These are phyloP conservation scores for Clarias pachynema DNA, from an alignment of 2,797 vertebrate species.

Conservation along the genomic window DNA sequence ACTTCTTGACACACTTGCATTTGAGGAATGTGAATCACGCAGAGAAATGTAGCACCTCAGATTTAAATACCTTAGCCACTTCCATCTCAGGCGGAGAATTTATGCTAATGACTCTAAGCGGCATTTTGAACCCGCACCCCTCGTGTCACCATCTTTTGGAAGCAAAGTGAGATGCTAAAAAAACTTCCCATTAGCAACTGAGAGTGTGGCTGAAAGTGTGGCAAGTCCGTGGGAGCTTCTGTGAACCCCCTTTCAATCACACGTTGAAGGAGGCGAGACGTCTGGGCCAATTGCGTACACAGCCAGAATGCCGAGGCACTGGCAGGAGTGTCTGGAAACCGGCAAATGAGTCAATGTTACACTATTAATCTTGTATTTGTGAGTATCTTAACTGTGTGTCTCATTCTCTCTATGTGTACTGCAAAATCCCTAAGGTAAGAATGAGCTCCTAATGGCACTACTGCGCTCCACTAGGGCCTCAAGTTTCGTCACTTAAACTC, in stretches of 20 bases:
- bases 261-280: conserved; percentile 36
- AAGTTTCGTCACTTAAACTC: conserved; percentile 42
- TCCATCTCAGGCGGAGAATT: conserved; percentile 24
- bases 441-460: conserved; percentile 47
- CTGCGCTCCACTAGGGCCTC: conserved; percentile 32
- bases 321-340: conserved; percentile 40
- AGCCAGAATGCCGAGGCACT: conserved; percentile 36
- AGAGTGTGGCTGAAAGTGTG: conserved; percentile 12
- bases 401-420: conserved; percentile 8
- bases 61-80: conserved; percentile 16
- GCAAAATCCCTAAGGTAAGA: conserved; percentile 50
- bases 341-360: conserved; percentile 24
- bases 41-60: neutral
- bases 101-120: conserved; percentile 38
- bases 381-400: neutral
- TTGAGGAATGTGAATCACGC: neutral
- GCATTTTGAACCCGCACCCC: neutral
- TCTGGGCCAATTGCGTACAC: conserved; percentile 34
- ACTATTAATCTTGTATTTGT: conserved; percentile 34
- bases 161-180: conserved; percentile 29
- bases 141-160: conserved; percentile 12
- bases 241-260: conserved; percentile 31
- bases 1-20: conserved; percentile 27
- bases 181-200: conserved; percentile 33
- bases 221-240: conserved; percentile 29